Conservation (phyloP, 2,797 vertebrate genomes). For the Propithecus deckenii region DNA sequence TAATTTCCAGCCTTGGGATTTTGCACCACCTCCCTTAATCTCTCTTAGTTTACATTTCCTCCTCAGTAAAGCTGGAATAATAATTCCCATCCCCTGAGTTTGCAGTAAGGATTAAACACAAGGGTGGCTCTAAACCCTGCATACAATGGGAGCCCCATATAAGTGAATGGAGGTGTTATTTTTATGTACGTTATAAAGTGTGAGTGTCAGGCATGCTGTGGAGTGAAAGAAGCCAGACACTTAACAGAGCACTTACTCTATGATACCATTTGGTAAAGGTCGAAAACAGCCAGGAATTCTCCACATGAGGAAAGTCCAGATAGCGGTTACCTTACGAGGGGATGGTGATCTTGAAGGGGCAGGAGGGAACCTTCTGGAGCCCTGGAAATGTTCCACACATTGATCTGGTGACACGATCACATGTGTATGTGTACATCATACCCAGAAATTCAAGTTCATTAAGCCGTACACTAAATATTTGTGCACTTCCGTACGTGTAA, state of each 20-base stretch:
- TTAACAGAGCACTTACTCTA: neutral
- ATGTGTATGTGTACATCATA: neutral
- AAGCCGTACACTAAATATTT: neutral
- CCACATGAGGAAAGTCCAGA: neutral
- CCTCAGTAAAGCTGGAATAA: neutral
- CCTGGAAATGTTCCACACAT: neutral
- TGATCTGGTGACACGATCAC: neutral
- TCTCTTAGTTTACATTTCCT: neutral
- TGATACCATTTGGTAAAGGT: neutral
- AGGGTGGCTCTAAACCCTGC: neutral
- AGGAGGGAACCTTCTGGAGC: rapidly evolving
- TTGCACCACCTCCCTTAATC: neutral
- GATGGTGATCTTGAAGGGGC: neutral
- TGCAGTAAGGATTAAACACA: neutral
- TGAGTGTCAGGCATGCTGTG: neutral
- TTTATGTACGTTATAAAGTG: neutral
- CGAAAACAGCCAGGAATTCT: neutral
- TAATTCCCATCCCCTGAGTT: neutral
- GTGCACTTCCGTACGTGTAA: neutral
- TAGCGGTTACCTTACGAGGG: neutral
- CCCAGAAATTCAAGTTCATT: neutral
- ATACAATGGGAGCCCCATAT: neutral
- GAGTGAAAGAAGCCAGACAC: neutral
- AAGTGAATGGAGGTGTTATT: neutral
- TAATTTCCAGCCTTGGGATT: neutral